Evolutionary conservation across 2,797 vertebrate genomes (phyloP).

Genomic region (Microcaecilia unicolor): DNA sequence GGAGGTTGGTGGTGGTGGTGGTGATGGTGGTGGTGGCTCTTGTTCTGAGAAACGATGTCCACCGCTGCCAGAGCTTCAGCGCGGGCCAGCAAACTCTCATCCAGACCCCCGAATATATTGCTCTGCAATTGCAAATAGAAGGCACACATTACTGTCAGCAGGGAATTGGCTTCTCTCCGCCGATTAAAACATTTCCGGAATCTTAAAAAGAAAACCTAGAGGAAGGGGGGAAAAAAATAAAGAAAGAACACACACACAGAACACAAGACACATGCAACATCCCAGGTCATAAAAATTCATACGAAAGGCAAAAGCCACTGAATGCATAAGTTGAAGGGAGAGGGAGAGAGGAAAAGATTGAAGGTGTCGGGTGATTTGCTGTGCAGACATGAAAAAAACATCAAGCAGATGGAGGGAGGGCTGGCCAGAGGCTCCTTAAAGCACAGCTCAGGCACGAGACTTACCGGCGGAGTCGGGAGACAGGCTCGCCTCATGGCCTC

Average conservation of each 20-base stretch:
- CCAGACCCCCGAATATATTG: conserved; percentile 99
- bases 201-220: conserved; percentile 37
- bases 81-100: conserved; percentile 98
- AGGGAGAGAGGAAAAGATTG: conserved; percentile 39
- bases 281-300: conserved; percentile 97
- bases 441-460: conserved; percentile 86
- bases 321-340: conserved; percentile 80
- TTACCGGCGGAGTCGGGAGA: conserved; percentile 94
- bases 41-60: conserved; percentile 96
- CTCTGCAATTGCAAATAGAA: conserved; percentile 99
- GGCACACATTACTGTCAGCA: conserved; percentile 93
- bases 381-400: conserved; percentile 95
- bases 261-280: conserved; percentile 78
- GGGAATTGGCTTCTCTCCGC: conserved; percentile 72
- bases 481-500: conserved; percentile 93
- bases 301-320: conserved; percentile 73
- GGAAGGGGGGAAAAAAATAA: conserved; percentile 16
- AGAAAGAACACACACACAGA: too few relatives aligned
- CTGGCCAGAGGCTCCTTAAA: conserved; percentile 88
- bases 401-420: conserved; percentile 77
- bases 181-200: conserved; percentile 33
- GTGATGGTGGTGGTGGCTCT: conserved; percentile 94
- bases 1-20: conserved; percentile 78
- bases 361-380: conserved; percentile 89
- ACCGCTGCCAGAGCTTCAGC: conserved; percentile 98